These are phyloP conservation scores for Heptranchias perlo DNA, from an alignment of 2,113 vertebrate species.

Conservation along the genomic window DNA sequence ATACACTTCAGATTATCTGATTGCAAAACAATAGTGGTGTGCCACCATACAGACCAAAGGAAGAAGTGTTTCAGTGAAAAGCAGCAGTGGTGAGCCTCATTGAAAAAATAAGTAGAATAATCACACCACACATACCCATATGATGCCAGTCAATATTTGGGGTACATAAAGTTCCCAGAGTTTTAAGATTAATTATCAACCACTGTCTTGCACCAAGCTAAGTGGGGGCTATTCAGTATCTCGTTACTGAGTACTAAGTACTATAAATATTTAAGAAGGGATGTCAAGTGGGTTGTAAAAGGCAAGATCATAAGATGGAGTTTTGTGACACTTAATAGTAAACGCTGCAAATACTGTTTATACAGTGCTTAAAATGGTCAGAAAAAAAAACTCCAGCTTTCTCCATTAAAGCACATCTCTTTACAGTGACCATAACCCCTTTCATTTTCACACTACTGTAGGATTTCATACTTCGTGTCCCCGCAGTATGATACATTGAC, in stretches of 20 bases:
- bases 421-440: not conserved
- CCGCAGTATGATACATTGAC: not conserved
- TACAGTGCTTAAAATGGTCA: not conserved
- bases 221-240: not conserved
- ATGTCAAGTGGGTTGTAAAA: slow-evolving; percentile 7
- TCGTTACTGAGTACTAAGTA: not conserved
- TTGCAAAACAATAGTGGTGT: not conserved
- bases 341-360: not conserved
- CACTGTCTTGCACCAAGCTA: not conserved
- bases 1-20: not conserved
- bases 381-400: not conserved
- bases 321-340: not conserved
- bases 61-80: not conserved
- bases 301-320: not conserved
- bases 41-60: not conserved
- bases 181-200: not conserved
- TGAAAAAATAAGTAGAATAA: not conserved
- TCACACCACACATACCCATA: not conserved
- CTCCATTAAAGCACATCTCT: not conserved
- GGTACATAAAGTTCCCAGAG: not conserved
- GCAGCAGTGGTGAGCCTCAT: not conserved
- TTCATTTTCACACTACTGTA: not conserved
- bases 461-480: not conserved
- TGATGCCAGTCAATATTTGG: not conserved
- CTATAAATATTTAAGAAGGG: slow-evolving; percentile 14